Evolutionary conservation across 2,113 vertebrate species (phyloP).

Genomic region (Eudyptes chrysolophus): DNA sequence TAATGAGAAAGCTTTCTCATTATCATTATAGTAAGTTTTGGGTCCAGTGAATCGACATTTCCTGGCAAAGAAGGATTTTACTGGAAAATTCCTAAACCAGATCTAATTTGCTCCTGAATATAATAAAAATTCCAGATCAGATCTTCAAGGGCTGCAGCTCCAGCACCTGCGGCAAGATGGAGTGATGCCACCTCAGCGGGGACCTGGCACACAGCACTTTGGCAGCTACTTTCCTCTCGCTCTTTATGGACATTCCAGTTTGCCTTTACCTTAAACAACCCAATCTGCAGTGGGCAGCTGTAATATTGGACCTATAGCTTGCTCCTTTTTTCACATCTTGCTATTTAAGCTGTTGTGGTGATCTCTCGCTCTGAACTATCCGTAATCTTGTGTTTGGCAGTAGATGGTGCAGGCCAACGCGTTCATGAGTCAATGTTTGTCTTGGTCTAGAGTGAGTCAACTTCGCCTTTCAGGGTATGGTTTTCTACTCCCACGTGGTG

Average conservation of each 20-base stretch:
- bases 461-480: neutral
- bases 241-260: neutral
- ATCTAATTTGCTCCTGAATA: neutral
- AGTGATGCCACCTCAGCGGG: constrained; percentile 3
- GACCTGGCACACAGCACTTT: neutral
- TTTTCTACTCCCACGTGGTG: neutral
- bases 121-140: neutral
- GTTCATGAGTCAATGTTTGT: neutral
- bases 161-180: neutral
- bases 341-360: neutral
- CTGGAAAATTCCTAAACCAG: neutral
- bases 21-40: neutral
- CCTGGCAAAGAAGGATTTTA: neutral
- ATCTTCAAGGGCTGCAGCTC: neutral
- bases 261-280: constrained; percentile 20
- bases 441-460: neutral
- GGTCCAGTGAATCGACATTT: neutral
- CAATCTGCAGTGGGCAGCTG: neutral
- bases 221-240: neutral
- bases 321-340: neutral
- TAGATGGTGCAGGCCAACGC: neutral
- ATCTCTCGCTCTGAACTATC: neutral
- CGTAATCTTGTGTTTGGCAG: neutral
- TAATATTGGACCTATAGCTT: neutral
- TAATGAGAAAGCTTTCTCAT: neutral